Conservation (phyloP, 23 tunicate genomes). For the Phallusia fumigata region DNA sequence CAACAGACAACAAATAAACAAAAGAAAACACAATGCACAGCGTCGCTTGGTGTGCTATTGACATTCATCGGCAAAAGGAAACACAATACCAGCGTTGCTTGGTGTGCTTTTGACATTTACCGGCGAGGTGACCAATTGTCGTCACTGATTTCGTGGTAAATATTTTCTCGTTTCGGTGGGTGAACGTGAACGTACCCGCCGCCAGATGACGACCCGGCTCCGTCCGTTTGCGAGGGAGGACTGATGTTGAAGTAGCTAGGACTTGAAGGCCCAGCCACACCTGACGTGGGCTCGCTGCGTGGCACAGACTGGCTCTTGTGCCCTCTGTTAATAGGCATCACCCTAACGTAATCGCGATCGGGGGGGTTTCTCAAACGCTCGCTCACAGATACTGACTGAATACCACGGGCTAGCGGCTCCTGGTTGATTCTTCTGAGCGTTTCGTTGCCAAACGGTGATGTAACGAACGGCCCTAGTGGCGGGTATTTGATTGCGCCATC, state of each 20-base stretch:
- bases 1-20: no score
- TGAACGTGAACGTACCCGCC: constrained; percentile 30
- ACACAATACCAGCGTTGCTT: no score
- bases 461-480: not conserved
- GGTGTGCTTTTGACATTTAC: not conserved
- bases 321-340: not conserved
- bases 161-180: constrained; percentile 25
- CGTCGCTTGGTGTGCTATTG: no score
- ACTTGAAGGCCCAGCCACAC: not conserved
- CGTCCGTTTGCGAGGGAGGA: not conserved
- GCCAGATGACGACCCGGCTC: not conserved
- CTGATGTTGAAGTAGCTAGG: not conserved
- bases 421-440: not conserved
- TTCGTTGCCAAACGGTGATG: not conserved
- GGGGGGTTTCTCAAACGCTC: not conserved
- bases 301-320: not conserved
- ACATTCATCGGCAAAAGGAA: no score
- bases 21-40: no score
- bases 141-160: constrained; percentile 22
- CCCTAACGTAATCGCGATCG: not conserved
- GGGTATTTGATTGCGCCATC: not conserved
- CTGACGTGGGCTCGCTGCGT: not conserved
- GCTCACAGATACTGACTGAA: not conserved
- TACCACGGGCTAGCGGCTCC: not conserved
- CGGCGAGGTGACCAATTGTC: not conserved